phyloP scores from a whole-genome alignment of 2,888 invertebrate genomes.

The Eremobia ochroleuca region DNA sequence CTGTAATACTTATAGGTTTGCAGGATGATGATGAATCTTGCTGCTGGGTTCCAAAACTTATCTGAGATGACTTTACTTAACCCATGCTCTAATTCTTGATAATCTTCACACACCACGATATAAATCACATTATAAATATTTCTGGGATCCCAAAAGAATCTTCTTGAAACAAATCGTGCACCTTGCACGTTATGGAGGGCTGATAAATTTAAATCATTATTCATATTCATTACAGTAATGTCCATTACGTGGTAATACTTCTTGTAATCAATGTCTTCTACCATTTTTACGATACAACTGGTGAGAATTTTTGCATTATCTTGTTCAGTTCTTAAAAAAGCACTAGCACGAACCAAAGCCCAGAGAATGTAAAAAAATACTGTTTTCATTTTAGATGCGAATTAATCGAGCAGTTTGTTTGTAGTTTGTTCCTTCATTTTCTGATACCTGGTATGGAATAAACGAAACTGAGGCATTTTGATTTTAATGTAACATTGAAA shows the following conservation, averaged over 20 bases:
- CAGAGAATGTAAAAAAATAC: slow-evolving; percentile 1
- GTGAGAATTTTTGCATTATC: slow-evolving; percentile 23
- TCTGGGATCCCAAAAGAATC: slow-evolving; percentile 32
- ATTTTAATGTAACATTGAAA: neutral
- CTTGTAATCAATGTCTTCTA: slow-evolving; percentile 51
- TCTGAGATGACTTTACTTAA: slow-evolving; percentile 63
- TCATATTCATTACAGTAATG: slow-evolving; percentile 67
- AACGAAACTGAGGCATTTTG: neutral
- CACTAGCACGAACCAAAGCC: slow-evolving; percentile 1
- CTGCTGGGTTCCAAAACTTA: slow-evolving; percentile 72
- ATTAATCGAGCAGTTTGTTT: neutral
- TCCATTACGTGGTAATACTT: slow-evolving; percentile 46
- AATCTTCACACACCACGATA: slow-evolving; percentile 64
- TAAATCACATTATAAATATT: slow-evolving; percentile 63
- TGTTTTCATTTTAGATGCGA: slow-evolving; percentile 18
- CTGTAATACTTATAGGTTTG: slow-evolving; percentile 51
- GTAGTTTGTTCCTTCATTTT: neutral
- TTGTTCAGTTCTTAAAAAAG: neutral
- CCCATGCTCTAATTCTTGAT: slow-evolving; percentile 61
- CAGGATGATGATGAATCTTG: slow-evolving; percentile 70
- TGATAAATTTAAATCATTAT: slow-evolving; percentile 60
- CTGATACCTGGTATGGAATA: neutral
- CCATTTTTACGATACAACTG: slow-evolving; percentile 63
- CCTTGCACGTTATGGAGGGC: slow-evolving; percentile 60
- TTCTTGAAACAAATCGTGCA: slow-evolving; percentile 66